These are phyloP conservation scores for Hyperoplus lanceolatus DNA, from an alignment of 2,797 vertebrate genomes.

Conservation along the genomic window DNA sequence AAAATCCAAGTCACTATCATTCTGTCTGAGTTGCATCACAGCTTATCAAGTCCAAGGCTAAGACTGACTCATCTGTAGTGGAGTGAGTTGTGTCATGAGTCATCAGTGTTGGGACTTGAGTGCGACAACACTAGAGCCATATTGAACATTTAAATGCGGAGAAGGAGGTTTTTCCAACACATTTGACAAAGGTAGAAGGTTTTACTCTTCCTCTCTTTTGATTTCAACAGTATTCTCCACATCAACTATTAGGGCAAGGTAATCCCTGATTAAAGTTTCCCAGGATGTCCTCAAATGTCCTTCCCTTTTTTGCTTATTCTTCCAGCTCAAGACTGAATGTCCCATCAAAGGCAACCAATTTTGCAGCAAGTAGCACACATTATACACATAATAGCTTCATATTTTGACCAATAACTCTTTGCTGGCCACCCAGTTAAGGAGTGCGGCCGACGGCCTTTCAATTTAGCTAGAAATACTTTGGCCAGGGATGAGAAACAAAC, in stretches of 20 bases:
- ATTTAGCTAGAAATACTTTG: neutral
- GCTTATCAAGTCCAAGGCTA: slow-evolving; percentile 61
- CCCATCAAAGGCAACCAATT: neutral
- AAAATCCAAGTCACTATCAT: slow-evolving; percentile 55
- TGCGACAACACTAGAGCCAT: slow-evolving; percentile 49
- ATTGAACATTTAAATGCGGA: slow-evolving; percentile 46
- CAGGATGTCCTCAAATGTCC: slow-evolving; percentile 3
- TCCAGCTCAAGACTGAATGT: slow-evolving; percentile 8
- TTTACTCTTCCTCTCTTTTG: neutral
- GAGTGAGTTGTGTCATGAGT: slow-evolving; percentile 75
- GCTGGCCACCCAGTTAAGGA: neutral
- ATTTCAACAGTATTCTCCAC: slow-evolving; percentile 2
- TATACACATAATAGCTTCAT: neutral
- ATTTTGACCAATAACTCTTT: slow-evolving; percentile 1
- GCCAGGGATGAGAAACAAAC: neutral
- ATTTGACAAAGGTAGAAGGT: slow-evolving; percentile 34
- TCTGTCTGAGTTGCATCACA: slow-evolving; percentile 64
- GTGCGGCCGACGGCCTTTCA: neutral
- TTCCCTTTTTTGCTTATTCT: slow-evolving; percentile 20
- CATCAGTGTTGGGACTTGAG: slow-evolving; percentile 66
- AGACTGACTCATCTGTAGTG: slow-evolving; percentile 68
- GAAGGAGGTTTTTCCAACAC: slow-evolving; percentile 60
- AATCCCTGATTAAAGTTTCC: slow-evolving; percentile 6
- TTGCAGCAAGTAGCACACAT: neutral
- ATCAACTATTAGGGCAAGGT: neutral